Conservation (phyloP, 2,888 invertebrate genomes). For the Sussaba pulchella region DNA sequence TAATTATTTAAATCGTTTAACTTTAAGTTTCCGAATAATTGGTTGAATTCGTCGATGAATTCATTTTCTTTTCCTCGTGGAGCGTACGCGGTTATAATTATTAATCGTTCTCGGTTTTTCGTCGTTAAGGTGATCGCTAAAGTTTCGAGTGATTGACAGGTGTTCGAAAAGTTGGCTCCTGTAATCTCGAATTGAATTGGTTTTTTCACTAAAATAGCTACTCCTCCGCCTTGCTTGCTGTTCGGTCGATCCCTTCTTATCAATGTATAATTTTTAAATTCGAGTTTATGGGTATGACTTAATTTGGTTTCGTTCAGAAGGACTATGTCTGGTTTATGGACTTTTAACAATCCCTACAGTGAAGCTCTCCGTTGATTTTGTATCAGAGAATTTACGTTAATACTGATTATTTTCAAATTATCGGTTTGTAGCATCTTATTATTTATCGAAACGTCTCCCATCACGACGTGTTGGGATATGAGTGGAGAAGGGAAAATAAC, state of each 20-base stretch:
- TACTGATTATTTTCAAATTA: constrained; percentile 18
- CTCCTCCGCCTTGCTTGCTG: constrained; percentile 42
- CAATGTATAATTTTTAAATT: constrained; percentile 42
- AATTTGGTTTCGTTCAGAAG: constrained; percentile 48
- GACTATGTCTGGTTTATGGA: constrained; percentile 24
- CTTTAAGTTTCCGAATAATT: neutral
- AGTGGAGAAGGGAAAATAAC: too few species aligned
- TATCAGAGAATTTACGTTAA: constrained; percentile 39
- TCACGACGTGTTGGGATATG: too few species aligned
- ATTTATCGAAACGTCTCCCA: too few species aligned
- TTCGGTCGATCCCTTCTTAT: constrained; percentile 45
- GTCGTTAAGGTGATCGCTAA: neutral
- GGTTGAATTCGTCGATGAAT: neutral
- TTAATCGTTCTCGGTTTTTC: neutral
- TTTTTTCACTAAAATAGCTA: constrained; percentile 45
- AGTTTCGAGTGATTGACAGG: neutral
- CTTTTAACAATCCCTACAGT: constrained; percentile 7
- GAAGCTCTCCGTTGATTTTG: constrained; percentile 32
- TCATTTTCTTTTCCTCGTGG: neutral
- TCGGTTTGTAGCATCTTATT: too few species aligned
- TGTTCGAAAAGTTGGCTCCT: neutral
- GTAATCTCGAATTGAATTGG: constrained; percentile 3
- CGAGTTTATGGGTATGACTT: constrained; percentile 24
- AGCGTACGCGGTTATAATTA: constrained; percentile 1
- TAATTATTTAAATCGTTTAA: neutral